Percentiles rank a stretch among this genome's conserved stretches.
phyloP scores from a whole-genome alignment of 2,797 vertebrate genomes.

The Anabas testudineus region DNA sequence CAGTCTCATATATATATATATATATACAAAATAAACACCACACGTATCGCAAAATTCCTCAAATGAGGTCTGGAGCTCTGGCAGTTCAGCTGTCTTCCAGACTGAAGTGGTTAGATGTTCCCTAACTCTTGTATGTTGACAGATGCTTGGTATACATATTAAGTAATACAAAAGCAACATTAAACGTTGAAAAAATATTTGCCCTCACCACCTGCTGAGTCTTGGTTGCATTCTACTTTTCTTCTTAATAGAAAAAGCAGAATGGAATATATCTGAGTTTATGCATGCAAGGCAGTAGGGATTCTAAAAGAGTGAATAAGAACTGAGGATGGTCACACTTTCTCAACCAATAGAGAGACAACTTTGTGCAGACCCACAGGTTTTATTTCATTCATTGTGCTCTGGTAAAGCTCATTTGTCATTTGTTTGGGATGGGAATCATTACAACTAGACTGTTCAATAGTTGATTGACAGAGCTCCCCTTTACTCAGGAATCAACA shows the following conservation, averaged over 20 bases:
- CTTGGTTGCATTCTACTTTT: not conserved
- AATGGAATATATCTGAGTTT: not conserved
- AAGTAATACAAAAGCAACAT: not conserved
- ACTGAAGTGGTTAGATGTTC: conserved; percentile 6
- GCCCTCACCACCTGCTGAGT: not conserved
- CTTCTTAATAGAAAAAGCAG: not conserved
- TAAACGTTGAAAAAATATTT: not conserved
- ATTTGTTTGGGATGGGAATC: conserved; percentile 11
- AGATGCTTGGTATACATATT: too few species aligned
- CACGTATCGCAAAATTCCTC: conserved; percentile 32
- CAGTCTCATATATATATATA: too few species aligned
- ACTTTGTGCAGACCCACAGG: not conserved
- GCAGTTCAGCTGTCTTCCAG: conserved; percentile 22
- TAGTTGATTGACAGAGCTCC: conserved; percentile 40
- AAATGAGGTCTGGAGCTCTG: conserved; percentile 6
- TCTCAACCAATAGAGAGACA: not conserved
- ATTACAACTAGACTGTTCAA: conserved; percentile 32
- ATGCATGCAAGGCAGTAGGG: not conserved
- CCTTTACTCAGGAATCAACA: conserved; percentile 35
- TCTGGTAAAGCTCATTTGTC: not conserved
- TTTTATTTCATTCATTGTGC: conserved; percentile 14
- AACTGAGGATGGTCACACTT: not conserved
- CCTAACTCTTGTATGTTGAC: too few species aligned
- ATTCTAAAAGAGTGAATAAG: not conserved
- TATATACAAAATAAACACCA: conserved; percentile 34